Evolutionary conservation across 2,113 vertebrate species (phyloP), one percentile per base, ranked within the genome.

Genomic region (Dinomys branickii): DNA sequence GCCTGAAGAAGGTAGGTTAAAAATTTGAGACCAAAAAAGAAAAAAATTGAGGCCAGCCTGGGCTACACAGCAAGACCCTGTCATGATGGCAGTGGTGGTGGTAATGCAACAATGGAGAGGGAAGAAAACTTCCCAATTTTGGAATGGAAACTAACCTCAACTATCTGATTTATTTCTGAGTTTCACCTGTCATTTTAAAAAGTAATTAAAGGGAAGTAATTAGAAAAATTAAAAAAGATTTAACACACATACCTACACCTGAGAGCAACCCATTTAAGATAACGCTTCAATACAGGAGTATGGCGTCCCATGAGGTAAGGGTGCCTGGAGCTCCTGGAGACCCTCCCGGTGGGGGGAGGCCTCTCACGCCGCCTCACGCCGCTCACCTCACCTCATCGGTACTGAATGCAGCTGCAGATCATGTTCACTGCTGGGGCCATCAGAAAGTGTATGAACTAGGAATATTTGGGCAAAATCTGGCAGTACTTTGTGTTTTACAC

Each of bases 121-220:
- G 80, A 58, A 65, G 33, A 65, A 86, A 93, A 61, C 16, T 0
- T 54, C 30, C 2, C 24, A n/a, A 50, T 84, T 77, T 91, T 95
- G 47, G 14, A 30, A 50, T 28, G 69, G 84, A 65, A 88, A 84
- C 7, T 83, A 54, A 61, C 13, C 19, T 91, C 59, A 87, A 85
- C 92, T 91, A 90, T 4, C n/a, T 47, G 69, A n/a, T 52, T 92
- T 87, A 90, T 75, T 59, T 73, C 30, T 50, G 47, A 90, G 67
- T 5, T 94, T 75, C 33, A 91, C 6, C 35, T 59, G 38, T 92
- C 24, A 54, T 80, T 54, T 86, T 41, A 88, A 96, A 96, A 88
- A 89, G 44, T 96, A 90, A 94, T 92, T 93, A 93, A 56, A 85
- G 95, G 16, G 38, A 92, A 92, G 80, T 93, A 95, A 97, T 87